These are phyloP conservation scores for Lycocorax pyrrhopterus DNA, from an alignment of 2,113 vertebrate genomes.

Conservation along the genomic window DNA sequence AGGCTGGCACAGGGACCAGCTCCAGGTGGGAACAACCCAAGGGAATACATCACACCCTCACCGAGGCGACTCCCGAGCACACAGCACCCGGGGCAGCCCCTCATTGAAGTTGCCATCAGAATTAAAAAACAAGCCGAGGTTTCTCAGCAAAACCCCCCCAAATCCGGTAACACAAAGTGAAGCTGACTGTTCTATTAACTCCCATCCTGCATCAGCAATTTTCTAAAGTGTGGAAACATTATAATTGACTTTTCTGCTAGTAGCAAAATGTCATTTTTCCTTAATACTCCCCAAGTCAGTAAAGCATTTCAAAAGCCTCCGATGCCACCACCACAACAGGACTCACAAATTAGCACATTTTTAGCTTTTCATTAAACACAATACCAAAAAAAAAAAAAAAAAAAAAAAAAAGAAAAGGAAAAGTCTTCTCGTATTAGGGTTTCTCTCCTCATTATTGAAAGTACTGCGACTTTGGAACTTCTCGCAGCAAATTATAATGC, in stretches of 20 bases:
- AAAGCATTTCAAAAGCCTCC: conserved; percentile 61
- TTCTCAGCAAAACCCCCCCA: conserved; percentile 15
- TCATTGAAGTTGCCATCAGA: background rate
- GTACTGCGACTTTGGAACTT: conserved; percentile 64
- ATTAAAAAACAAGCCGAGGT: background rate
- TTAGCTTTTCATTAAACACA: conserved; percentile 67
- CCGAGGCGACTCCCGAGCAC: fast-evolving
- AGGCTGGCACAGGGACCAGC: background rate
- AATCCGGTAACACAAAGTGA: conserved; percentile 45
- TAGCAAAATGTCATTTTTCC: conserved; percentile 50
- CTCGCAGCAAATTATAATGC: conserved; percentile 67
- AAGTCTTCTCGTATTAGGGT: conserved; percentile 50
- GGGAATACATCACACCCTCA: background rate
- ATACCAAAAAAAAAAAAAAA: background rate
- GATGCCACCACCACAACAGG: conserved; percentile 63
- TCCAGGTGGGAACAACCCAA: background rate
- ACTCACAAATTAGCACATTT: conserved; percentile 61
- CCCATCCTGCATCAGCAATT: conserved; percentile 63
- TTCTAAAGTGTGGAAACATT: conserved; percentile 57
- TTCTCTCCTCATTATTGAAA: conserved; percentile 63
- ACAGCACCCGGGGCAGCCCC: background rate
- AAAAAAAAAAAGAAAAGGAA: background rate
- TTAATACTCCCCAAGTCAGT: conserved; percentile 51
- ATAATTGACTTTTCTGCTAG: conserved; percentile 62
- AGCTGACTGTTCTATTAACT: conserved; percentile 68